Evolutionary conservation across 2,113 vertebrate genomes (phyloP).

Genomic region (Nycticryphes semicollaris): DNA sequence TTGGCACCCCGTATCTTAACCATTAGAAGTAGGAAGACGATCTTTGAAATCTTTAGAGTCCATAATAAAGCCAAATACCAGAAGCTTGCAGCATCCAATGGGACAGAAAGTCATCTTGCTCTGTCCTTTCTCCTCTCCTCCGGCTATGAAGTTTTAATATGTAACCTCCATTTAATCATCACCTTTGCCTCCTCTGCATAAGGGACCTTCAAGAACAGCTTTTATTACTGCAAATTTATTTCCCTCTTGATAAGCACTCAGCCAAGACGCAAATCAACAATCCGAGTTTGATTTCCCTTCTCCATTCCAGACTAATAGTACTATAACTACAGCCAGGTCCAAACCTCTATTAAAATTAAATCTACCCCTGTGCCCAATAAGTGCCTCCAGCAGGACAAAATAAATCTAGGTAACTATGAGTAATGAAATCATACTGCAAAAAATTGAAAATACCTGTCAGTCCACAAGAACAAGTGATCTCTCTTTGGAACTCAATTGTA

Average conservation of each 20-base stretch:
- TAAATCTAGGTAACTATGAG: constrained; percentile 54
- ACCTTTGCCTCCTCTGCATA: constrained; percentile 40
- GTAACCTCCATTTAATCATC: constrained; percentile 50
- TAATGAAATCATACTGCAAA: constrained; percentile 54
- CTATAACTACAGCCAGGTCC: constrained; percentile 41
- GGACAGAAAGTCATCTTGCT: neutral
- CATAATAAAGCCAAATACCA: neutral
- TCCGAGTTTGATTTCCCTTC: constrained; percentile 34
- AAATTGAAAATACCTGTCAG: constrained; percentile 53
- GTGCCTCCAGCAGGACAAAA: constrained; percentile 54
- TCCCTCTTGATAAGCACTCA: constrained; percentile 52
- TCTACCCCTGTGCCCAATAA: constrained; percentile 33
- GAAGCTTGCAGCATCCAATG: neutral
- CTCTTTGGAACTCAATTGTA: constrained; percentile 16
- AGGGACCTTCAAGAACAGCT: constrained; percentile 25
- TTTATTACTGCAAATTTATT: constrained; percentile 61
- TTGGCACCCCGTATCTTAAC: neutral
- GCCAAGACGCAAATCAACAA: constrained; percentile 60
- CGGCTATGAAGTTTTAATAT: neutral
- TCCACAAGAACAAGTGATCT: constrained; percentile 45
- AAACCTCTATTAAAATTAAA: constrained; percentile 62
- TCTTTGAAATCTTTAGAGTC: neutral
- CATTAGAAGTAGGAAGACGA: neutral
- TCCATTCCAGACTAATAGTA: constrained; percentile 39
- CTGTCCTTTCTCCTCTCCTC: constrained; percentile 1